phyloP scores from a whole-genome alignment of 2,113 vertebrate species.

The Lepidothrix coronata region DNA sequence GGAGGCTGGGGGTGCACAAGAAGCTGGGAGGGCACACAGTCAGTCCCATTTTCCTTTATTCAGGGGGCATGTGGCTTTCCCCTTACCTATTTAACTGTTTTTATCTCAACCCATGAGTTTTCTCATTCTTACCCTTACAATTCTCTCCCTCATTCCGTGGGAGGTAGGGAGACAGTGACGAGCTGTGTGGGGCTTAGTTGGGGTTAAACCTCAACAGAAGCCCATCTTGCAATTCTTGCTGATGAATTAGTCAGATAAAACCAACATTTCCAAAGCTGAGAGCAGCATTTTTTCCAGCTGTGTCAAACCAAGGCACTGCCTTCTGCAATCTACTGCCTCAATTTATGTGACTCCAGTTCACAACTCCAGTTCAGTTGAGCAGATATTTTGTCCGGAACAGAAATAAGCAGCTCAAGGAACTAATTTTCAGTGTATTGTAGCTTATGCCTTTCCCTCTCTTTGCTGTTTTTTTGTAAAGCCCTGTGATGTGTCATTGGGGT shows the following conservation, averaged over 20 bases:
- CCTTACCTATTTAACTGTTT: not conserved
- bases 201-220: not conserved
- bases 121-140: not conserved
- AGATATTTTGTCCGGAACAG: not conserved
- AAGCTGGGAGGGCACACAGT: not conserved
- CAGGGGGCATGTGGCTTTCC: not conserved
- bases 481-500: conserved; percentile 28
- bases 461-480: not conserved
- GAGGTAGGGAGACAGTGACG: not conserved
- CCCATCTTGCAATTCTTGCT: not conserved
- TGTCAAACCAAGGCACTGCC: not conserved
- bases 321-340: not conserved
- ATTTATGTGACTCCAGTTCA: not conserved
- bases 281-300: not conserved
- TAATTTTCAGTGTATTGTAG: not conserved
- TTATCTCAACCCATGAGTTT: not conserved
- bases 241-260: not conserved
- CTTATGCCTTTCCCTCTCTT: conserved; percentile 18
- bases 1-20: not conserved
- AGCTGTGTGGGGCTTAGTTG: not conserved
- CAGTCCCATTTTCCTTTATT: not conserved
- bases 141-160: not conserved
- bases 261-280: not conserved
- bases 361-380: not conserved
- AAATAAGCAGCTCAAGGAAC: not conserved